Conservation (phyloP, 2,888 invertebrate species). For the Epistrophe eligans region DNA sequence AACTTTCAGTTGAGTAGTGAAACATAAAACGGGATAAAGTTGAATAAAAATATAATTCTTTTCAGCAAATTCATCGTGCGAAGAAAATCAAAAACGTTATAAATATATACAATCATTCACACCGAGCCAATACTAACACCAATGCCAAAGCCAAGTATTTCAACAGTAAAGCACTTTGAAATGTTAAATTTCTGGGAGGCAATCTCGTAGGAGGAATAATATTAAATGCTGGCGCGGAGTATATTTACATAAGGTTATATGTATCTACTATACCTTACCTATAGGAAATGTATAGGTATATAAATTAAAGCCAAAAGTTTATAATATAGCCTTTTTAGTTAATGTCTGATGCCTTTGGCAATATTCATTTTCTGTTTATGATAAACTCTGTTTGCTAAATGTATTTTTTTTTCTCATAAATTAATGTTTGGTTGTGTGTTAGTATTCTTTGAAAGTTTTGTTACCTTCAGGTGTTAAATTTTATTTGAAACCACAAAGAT, state of each 20-base stretch:
- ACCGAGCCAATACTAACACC: no score
- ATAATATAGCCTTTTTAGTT: conserved; percentile 12
- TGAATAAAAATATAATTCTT: conserved; percentile 35
- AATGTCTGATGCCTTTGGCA: conserved; percentile 27
- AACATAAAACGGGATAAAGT: conserved; percentile 39
- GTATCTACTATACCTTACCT: not conserved
- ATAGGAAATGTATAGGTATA: no score
- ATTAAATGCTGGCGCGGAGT: not conserved
- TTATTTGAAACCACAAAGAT: conserved; percentile 14
- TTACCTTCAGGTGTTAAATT: conserved; percentile 16
- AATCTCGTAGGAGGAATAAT: not conserved
- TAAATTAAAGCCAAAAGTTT: conserved; percentile 28
- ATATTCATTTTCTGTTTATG: conserved; percentile 25
- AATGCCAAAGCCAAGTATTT: not conserved
- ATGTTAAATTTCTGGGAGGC: conserved; percentile 5
- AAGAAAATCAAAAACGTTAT: conserved; percentile 30
- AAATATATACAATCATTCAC: conserved; percentile 7
- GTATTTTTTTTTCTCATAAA: not conserved
- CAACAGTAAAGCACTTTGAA: conserved; percentile 3
- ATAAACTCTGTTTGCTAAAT: not conserved
- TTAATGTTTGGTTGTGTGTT: not conserved
- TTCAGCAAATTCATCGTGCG: conserved; percentile 35
- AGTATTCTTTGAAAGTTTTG: conserved; percentile 9
- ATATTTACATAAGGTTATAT: not conserved
- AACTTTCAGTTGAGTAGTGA: conserved; percentile 57